Evolutionary conservation across 2,113 vertebrate genomes (phyloP), one percentile per base, ranked within the genome.

Genomic region (Cebus imitator): DNA sequence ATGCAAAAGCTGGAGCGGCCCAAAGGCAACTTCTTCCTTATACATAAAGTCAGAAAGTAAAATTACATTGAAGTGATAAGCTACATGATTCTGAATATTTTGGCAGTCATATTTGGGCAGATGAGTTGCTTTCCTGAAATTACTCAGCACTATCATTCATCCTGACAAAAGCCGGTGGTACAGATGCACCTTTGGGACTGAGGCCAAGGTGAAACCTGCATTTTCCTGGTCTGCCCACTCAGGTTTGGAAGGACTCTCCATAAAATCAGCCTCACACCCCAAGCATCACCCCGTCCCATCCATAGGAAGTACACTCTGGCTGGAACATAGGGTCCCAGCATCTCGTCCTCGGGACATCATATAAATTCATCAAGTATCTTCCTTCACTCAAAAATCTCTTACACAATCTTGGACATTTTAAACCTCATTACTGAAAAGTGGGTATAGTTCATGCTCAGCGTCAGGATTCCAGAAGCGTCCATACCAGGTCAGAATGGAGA

Each of bases 41-140:
- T 43, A 50, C 81, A 68, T 87, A 32, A 58, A 87, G 52, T 48
- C 58, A 93, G 90, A 43, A 95, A 95, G 81, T 86, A 37, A 10
- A 94, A 73, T 96, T 87, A 78, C 89, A 87, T 64, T 94, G 25
- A 68, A 61, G 45, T 40, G 32, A 75, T 55, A 30, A 90, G 88
- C 70, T 3, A 68, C n/a, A 90, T 58, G 52, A 76, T 79, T 68
- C n/a, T 68, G 82, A 80, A 58, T 85, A 43, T 68, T 95, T 97
- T 90, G 94, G 87, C 88, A 96, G 87, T 81, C 86, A 52, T 94
- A 95, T 92, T 93, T 96, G 97, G 52, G 76, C 96, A 91, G 78
- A 40, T 85, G 82, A 61, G 32, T 90, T 95, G 52, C 70, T 90
- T 97, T 89, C 86, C 95, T 97, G 35, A 95, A 96, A 92, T 72